Percentiles rank a stretch among this genome's conserved stretches.
Evolutionary conservation across 2,888 invertebrate genomes (phyloP).

Genomic region (Drosophila anomelani): DNA sequence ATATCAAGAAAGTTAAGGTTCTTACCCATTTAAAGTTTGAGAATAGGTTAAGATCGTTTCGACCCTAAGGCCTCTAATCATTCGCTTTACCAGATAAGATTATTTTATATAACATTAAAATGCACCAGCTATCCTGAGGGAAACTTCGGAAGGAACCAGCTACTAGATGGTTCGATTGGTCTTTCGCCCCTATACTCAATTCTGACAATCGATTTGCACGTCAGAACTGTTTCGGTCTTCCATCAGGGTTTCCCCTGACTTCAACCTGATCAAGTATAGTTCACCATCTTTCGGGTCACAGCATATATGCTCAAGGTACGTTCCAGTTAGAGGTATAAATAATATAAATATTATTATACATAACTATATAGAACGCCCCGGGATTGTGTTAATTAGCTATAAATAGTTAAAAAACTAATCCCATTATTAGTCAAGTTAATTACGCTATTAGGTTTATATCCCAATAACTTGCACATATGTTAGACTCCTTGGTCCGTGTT

Average conservation of each 20-base stretch:
- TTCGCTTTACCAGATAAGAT: slow-evolving; percentile 91
- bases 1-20: slow-evolving; percentile 86
- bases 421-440: slow-evolving; percentile 85
- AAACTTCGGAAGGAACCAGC: slow-evolving; percentile 91
- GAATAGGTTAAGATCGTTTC: no score
- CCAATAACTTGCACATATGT: no score
- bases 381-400: slow-evolving; percentile 70
- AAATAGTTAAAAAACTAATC: slow-evolving; percentile 53
- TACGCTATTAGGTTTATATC: slow-evolving; percentile 87
- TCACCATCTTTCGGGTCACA: slow-evolving; percentile 53
- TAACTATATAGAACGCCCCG: slow-evolving; percentile 74
- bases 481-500: slow-evolving; percentile 92
- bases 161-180: slow-evolving; percentile 91
- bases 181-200: slow-evolving; percentile 90
- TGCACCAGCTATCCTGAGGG: slow-evolving; percentile 89
- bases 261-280: slow-evolving; percentile 47
- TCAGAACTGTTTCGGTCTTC: slow-evolving; percentile 91
- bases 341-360: slow-evolving; percentile 59
- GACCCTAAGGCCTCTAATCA: no score
- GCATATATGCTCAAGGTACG: slow-evolving; percentile 83
- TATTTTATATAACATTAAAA: slow-evolving; percentile 78
- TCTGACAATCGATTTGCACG: slow-evolving; percentile 92
- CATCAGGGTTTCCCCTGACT: slow-evolving; percentile 74
- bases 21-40: no score
- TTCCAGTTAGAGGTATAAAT: slow-evolving; percentile 61